These are phyloP conservation scores for Branchipolynoe longqiensis DNA, from an alignment of 2,888 invertebrate genomes.

Conservation along the genomic window DNA sequence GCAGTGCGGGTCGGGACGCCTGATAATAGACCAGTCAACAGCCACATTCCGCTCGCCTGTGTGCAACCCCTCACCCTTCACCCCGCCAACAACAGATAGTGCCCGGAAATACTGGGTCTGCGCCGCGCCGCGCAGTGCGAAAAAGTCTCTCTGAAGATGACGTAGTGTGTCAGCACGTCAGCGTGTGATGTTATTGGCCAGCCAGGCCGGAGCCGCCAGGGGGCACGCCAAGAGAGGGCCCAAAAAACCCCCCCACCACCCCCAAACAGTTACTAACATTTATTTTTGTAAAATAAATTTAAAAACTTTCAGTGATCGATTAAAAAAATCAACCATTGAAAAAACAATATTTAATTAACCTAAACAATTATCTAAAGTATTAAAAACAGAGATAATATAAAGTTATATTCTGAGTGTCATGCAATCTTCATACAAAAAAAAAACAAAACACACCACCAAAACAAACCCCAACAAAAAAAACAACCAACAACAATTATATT, in stretches of 20 bases:
- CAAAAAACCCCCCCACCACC: background rate
- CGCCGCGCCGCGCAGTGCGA: background rate
- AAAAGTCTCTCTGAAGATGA: conserved; percentile 2
- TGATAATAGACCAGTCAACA: conserved; percentile 17
- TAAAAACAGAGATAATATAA: too few species aligned
- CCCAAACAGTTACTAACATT: background rate
- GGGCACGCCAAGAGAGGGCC: background rate
- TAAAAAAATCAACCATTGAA: too few species aligned
- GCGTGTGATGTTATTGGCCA: background rate
- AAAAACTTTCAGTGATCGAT: too few species aligned
- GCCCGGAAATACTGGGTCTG: background rate
- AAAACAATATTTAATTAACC: too few species aligned
- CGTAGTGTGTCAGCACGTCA: background rate
- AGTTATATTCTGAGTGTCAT: too few species aligned
- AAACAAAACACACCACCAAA: too few species aligned
- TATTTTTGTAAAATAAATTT: too few species aligned
- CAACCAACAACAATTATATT: too few species aligned
- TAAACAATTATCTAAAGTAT: too few species aligned
- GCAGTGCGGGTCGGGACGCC: background rate
- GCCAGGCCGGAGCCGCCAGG: conserved; percentile 12
- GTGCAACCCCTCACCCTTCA: background rate
- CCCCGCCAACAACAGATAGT: background rate
- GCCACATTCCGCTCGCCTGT: background rate
- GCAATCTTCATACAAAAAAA: too few species aligned
- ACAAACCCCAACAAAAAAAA: too few species aligned